These are phyloP conservation scores for Clunio marinus DNA, from an alignment of 2,888 invertebrate species.

Conservation along the genomic window DNA sequence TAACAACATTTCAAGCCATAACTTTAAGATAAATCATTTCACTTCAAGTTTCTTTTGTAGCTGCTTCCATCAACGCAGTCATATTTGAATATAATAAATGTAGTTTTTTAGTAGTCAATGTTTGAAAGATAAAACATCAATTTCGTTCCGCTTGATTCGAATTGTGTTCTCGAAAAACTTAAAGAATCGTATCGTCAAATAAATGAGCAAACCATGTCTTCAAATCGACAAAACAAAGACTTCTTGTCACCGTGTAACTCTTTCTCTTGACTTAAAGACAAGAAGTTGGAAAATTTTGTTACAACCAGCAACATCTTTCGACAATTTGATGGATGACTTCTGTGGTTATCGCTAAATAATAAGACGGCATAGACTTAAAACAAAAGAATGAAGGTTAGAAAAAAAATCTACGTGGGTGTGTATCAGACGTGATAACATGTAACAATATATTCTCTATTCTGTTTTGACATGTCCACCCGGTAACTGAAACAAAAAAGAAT, in stretches of 20 bases:
- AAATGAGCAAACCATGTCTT: slow-evolving; percentile 35
- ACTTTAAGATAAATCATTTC: slow-evolving; percentile 34
- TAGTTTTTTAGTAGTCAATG: slow-evolving; percentile 20
- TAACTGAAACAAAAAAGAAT: neutral
- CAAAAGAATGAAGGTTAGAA: neutral
- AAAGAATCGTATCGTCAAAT: slow-evolving; percentile 19
- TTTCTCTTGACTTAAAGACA: slow-evolving; percentile 19
- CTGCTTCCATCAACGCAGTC: neutral
- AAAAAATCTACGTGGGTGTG: slow-evolving; percentile 32
- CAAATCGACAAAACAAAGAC: slow-evolving; percentile 27
- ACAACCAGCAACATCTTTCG: neutral
- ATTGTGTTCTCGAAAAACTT: neutral
- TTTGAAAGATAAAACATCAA: slow-evolving; percentile 31
- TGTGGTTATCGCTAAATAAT: neutral
- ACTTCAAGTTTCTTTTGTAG: neutral
- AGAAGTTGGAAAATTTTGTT: slow-evolving; percentile 25
- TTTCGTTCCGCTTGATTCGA: neutral
- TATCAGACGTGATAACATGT: slow-evolving; percentile 14
- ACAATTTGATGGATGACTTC: neutral
- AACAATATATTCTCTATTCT: slow-evolving; percentile 3
- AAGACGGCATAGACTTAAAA: neutral
- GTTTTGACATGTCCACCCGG: neutral
- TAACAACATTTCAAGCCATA: slow-evolving; percentile 7
- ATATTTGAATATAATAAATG: neutral
- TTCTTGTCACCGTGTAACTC: slow-evolving; percentile 25